Conservation (phyloP, 2,797 vertebrate species). For the Coluber constrictor region DNA sequence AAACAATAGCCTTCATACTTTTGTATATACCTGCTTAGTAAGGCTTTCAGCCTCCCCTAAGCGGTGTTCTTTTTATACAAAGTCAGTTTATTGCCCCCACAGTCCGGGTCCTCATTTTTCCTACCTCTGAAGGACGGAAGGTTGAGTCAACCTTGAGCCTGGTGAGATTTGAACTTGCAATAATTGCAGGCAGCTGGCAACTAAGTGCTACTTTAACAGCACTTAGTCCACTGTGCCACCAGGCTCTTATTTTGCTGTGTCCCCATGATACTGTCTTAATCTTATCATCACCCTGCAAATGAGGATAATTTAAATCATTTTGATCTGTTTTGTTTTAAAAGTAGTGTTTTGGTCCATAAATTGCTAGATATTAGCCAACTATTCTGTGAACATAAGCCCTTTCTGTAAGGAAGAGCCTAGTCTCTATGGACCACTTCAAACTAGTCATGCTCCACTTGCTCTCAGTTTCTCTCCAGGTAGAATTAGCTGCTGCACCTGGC, state of each 20-base stretch:
- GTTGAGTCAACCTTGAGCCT: too few relatives aligned
- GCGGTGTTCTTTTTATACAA: too few relatives aligned
- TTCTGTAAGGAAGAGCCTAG: background rate
- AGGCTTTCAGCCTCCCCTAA: too few relatives aligned
- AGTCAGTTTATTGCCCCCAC: too few relatives aligned
- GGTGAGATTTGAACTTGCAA: too few relatives aligned
- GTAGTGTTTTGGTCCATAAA: background rate
- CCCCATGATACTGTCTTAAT: background rate
- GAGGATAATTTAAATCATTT: background rate
- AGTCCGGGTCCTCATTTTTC: too few relatives aligned
- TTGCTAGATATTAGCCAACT: background rate
- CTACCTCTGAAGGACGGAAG: too few relatives aligned
- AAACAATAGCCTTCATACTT: too few relatives aligned
- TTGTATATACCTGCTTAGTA: too few relatives aligned
- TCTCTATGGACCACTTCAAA: background rate
- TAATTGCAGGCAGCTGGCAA: too few relatives aligned
- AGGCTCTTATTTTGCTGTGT: background rate
- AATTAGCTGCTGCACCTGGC: background rate
- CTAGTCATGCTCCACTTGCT: background rate
- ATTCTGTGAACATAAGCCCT: background rate
- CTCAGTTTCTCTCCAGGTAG: background rate
- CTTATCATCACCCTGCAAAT: background rate
- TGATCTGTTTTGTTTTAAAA: background rate
- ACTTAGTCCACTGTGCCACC: too few relatives aligned
- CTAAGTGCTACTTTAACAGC: too few relatives aligned